phyloP scores from a whole-genome alignment of 2,797 vertebrate genomes.

The Furcifer pardalis region DNA sequence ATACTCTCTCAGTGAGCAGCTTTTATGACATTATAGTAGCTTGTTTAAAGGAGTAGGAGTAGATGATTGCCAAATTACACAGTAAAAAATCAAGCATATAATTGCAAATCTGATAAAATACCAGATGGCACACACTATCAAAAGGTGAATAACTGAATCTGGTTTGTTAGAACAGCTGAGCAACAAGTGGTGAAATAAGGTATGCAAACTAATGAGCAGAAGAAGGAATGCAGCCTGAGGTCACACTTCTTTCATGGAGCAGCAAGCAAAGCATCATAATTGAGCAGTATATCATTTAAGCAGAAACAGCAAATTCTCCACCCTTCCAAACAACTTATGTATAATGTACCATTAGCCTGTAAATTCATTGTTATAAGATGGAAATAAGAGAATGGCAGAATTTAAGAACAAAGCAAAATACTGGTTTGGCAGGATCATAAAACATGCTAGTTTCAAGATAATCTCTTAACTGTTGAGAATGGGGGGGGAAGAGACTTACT shows the following conservation, averaged over 20 bases:
- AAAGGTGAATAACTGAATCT: constrained; percentile 28
- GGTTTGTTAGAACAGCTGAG: constrained; percentile 41
- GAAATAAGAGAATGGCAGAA: background rate
- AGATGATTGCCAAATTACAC: background rate
- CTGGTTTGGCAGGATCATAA: background rate
- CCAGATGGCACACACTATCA: background rate
- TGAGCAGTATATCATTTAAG: constrained; percentile 10
- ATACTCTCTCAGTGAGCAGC: background rate
- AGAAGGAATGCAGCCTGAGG: constrained; percentile 1
- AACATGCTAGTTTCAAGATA: constrained; percentile 1
- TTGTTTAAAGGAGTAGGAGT: background rate
- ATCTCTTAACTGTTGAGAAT: fast-evolving
- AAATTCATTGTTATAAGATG: constrained; percentile 17
- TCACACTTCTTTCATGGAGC: fast-evolving
- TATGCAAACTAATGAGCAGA: constrained; percentile 10
- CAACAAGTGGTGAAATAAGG: constrained; percentile 28
- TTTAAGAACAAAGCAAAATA: background rate
- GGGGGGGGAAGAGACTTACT: background rate
- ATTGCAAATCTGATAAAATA: constrained; percentile 39
- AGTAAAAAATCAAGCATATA: constrained; percentile 32
- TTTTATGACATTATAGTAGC: background rate
- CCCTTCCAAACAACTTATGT: background rate
- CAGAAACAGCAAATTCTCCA: constrained; percentile 3
- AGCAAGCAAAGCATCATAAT: constrained; percentile 15
- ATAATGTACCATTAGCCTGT: constrained; percentile 30